Evolutionary conservation across 1,140 invertebrate genomes (phyloP), one percentile per base, ranked within the genome.

Genomic region (Diabrotica virgifera): DNA sequence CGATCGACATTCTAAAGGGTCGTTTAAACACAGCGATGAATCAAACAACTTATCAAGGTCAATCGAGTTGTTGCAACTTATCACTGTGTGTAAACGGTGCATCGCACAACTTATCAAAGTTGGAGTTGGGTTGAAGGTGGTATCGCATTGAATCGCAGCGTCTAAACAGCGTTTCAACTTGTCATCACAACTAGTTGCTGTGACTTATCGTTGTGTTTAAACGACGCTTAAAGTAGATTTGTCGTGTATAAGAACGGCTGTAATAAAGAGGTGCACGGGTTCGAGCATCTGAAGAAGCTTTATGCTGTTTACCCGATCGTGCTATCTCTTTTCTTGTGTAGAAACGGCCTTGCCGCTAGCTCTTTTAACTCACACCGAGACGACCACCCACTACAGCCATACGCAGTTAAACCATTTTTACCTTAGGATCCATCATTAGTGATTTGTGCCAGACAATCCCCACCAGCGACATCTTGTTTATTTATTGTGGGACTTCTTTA

Each of bases 1-100:
- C 55, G 55, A 57, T 57, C 55, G 55, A 57, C 55, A 57, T 36
- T 57, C 36, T n/a, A n/a, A n/a, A n/a, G n/a, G n/a, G n/a, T n/a
- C n/a, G n/a, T n/a, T n/a, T n/a, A n/a, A n/a, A n/a, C n/a, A n/a
- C n/a, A n/a, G n/a, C n/a, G n/a, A n/a, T n/a, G n/a, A n/a, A n/a
- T n/a, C n/a, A n/a, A n/a, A n/a, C n/a, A n/a, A n/a, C n/a, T n/a
- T n/a, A n/a, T n/a, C n/a, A n/a, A n/a, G n/a, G n/a, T n/a, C n/a
- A n/a, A n/a, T n/a, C n/a, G n/a, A n/a, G n/a, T n/a, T n/a, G n/a
- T n/a, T n/a, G n/a, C n/a, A n/a, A n/a, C n/a, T n/a, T n/a, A n/a
- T n/a, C n/a, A n/a, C n/a, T n/a, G n/a, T n/a, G n/a, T n/a, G n/a
- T n/a, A n/a, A n/a, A n/a, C n/a, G n/a, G n/a, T n/a, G n/a, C n/a